Evolutionary conservation across 1,140 invertebrate genomes (phyloP).

Genomic region (Eueides isabella): DNA sequence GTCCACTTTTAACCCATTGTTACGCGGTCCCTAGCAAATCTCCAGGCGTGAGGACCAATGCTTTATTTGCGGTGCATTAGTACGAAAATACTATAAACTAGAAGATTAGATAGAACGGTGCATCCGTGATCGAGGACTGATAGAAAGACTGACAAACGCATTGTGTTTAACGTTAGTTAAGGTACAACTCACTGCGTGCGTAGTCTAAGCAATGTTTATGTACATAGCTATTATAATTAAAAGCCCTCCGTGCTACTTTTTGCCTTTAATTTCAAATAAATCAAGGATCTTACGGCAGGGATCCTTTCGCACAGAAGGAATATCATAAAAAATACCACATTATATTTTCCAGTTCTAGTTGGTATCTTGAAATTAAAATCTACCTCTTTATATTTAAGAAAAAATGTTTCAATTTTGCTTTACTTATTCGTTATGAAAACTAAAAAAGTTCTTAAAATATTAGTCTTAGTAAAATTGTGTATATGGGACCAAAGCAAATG

Average conservation of each 20-base stretch:
- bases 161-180: constrained; percentile 63
- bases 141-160: constrained; percentile 77
- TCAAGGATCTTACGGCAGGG: constrained; percentile 40
- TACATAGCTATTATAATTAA: constrained; percentile 59
- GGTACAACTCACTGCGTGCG: constrained; percentile 63
- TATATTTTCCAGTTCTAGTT: constrained; percentile 64
- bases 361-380: constrained; percentile 76
- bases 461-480: constrained; percentile 44
- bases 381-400: constrained; percentile 78
- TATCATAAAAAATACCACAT: constrained; percentile 39
- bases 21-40: constrained; percentile 32
- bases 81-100: constrained; percentile 80
- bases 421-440: constrained; percentile 42
- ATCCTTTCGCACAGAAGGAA: constrained; percentile 40
- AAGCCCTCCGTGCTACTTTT: constrained; percentile 69
- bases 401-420: constrained; percentile 55
- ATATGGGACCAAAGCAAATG: constrained; percentile 68
- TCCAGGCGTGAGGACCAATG: constrained; percentile 46
- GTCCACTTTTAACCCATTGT: constrained; percentile 84
- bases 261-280: constrained; percentile 54
- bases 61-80: constrained; percentile 71
- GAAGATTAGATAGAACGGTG: constrained; percentile 58
- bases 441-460: constrained; percentile 46
- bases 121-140: constrained; percentile 75
- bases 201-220: constrained; percentile 59